A percentile compares a stretch with the other conserved stretches of the same genome.
Conservation (phyloP, 1,140 invertebrate species). For the Globodera ellingtonae region DNA sequence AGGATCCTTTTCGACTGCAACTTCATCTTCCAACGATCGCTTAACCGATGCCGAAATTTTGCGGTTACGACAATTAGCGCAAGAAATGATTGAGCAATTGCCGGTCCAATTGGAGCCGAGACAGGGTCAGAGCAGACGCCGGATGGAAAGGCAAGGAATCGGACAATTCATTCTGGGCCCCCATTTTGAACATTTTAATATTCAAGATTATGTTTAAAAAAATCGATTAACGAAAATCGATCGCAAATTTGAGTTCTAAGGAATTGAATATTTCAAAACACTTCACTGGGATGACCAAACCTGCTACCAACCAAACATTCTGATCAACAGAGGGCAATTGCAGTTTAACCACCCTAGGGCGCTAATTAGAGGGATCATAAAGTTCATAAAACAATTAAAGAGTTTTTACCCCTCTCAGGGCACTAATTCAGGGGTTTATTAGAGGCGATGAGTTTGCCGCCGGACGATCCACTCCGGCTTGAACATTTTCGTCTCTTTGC, state of each 20-base stretch:
- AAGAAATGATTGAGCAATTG: conserved; percentile 36
- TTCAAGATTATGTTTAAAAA: no score
- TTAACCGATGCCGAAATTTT: conserved; percentile 36
- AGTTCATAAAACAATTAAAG: no score
- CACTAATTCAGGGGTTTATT: conserved; percentile 64
- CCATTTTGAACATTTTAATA: no score
- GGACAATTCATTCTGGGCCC: no score
- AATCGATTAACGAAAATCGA: no score
- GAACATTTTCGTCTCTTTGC: conserved; percentile 87
- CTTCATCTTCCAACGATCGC: conserved; percentile 15
- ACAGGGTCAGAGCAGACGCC: conserved; percentile 40
- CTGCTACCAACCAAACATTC: no score
- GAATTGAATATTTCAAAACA: no score
- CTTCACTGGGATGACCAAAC: no score
- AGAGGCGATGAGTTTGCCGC: conserved; percentile 84
- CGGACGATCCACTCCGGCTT: conserved; percentile 71
- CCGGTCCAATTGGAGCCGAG: conserved; percentile 42
- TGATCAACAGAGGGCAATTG: no score
- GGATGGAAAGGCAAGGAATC: conserved; percentile 20
- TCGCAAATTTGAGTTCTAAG: no score
- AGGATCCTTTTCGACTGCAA: neutral
- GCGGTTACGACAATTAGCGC: conserved; percentile 33
- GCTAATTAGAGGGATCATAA: no score
- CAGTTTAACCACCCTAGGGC: no score
- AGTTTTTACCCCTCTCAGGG: neutral